These are phyloP conservation scores for Chiloscyllium plagiosum DNA, from an alignment of 2,113 vertebrate species.

Conservation along the genomic window DNA sequence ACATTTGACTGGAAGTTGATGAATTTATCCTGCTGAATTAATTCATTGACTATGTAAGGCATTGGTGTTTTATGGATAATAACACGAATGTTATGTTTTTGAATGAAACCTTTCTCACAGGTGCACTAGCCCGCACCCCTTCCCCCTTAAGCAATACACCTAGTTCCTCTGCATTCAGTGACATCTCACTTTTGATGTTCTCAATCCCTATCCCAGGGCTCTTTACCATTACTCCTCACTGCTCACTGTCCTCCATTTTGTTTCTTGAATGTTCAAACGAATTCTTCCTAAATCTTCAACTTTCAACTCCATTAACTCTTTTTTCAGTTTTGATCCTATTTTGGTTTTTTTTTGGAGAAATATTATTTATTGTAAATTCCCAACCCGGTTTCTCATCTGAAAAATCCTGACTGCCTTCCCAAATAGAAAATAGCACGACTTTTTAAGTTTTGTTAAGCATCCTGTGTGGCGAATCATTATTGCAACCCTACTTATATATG, in stretches of 20 bases:
- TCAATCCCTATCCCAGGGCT: too few relatives aligned
- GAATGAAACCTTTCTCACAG: too few relatives aligned
- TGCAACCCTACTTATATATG: neutral
- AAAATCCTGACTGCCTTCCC: neutral
- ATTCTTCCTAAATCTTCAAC: neutral
- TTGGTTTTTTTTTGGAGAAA: neutral
- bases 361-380: neutral
- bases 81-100: too few relatives aligned
- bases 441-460: neutral
- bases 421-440: neutral
- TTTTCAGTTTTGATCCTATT: neutral
- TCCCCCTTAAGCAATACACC: too few relatives aligned
- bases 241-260: neutral
- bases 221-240: neutral
- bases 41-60: too few relatives aligned
- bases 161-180: too few relatives aligned
- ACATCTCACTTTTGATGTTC: too few relatives aligned
- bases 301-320: neutral
- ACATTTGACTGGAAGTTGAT: too few relatives aligned
- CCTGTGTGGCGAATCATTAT: neutral
- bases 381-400: neutral
- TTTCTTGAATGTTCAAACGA: neutral
- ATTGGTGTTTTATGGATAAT: too few relatives aligned
- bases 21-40: too few relatives aligned
- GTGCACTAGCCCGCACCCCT: too few relatives aligned